Conservation (phyloP, 2,113 vertebrate genomes). For the Montifringilla adamsi region DNA sequence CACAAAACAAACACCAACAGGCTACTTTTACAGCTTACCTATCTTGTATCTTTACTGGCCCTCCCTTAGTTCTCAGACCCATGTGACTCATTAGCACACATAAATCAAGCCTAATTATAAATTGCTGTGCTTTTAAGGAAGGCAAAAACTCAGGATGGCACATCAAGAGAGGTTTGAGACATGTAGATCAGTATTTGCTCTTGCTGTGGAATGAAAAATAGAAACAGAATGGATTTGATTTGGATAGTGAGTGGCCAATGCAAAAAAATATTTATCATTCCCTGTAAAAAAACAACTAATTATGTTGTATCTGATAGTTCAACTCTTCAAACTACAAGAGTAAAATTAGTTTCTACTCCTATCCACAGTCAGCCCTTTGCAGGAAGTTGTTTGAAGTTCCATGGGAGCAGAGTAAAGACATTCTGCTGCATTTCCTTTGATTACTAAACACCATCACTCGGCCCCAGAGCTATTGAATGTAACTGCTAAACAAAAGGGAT, state of each 20-base stretch:
- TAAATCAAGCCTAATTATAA: conserved; percentile 22
- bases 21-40: background rate
- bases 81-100: background rate
- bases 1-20: background rate
- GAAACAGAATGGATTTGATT: background rate
- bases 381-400: background rate
- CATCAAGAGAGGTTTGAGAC: background rate
- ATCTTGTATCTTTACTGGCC: background rate
- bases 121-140: background rate
- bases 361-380: background rate
- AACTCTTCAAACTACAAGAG: background rate
- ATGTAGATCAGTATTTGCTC: background rate
- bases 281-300: background rate
- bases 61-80: background rate
- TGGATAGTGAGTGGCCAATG: background rate
- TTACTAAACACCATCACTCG: background rate
- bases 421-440: background rate
- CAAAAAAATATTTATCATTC: background rate
- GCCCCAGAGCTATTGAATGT: background rate
- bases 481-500: background rate
- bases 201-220: background rate
- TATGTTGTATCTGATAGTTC: background rate
- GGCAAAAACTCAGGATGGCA: background rate
- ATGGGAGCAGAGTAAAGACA: background rate
- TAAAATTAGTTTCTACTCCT: background rate